These are phyloP conservation scores for Gymnorhina tibicen DNA, from an alignment of 2,113 vertebrate genomes.

Conservation along the genomic window DNA sequence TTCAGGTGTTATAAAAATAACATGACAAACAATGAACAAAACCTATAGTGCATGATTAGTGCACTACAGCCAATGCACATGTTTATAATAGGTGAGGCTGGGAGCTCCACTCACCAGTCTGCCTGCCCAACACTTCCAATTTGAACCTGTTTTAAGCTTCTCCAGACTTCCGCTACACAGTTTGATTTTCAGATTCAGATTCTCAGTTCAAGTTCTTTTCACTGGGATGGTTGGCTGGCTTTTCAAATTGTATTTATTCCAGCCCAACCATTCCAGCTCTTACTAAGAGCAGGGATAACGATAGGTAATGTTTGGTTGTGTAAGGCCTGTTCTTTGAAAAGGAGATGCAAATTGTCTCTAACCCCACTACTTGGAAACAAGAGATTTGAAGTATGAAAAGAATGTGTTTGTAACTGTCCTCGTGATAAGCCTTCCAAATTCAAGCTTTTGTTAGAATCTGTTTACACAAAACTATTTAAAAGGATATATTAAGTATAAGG, in stretches of 20 bases:
- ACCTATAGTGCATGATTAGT: not conserved
- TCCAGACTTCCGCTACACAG: not conserved
- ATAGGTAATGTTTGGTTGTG: not conserved
- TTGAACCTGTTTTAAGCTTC: not conserved
- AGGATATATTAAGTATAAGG: not conserved
- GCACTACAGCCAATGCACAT: not conserved
- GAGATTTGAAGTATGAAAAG: not conserved
- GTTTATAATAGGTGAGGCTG: not conserved
- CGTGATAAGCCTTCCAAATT: not conserved
- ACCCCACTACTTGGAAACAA: not conserved
- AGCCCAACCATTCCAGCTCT: not conserved
- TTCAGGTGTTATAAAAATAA: slow-evolving; percentile 56
- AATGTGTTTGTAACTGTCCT: not conserved
- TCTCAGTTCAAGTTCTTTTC: not conserved
- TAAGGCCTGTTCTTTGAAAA: not conserved
- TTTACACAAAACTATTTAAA: not conserved
- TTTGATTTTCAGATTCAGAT: slow-evolving; percentile 36
- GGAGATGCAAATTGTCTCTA: not conserved
- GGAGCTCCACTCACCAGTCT: not conserved
- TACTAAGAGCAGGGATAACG: not conserved
- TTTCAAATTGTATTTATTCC: slow-evolving; percentile 50
- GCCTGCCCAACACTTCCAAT: not conserved
- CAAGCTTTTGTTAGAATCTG: not conserved
- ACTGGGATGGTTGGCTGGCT: not conserved
- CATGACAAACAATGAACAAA: slow-evolving; percentile 23